A percentile compares a stretch with the other conserved stretches of the same genome.
Evolutionary conservation across 1,140 invertebrate species (phyloP).

Genomic region (Subanguina moxae): DNA sequence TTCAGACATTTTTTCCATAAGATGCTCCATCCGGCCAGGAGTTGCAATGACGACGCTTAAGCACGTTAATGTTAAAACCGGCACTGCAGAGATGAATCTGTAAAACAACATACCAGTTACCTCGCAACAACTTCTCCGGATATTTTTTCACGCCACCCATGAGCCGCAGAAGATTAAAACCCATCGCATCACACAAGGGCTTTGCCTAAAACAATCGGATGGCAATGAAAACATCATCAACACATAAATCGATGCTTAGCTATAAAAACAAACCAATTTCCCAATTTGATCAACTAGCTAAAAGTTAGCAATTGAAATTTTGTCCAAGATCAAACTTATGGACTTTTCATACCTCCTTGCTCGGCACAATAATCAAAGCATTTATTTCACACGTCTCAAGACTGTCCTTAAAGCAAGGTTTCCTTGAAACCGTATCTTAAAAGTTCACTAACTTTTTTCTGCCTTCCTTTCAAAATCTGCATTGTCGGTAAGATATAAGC

Average conservation of each 20-base stretch:
- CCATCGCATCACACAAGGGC: conserved; percentile 35
- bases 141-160: conserved; percentile 36
- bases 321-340: no score
- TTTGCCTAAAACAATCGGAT: conserved; percentile 23
- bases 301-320: neutral
- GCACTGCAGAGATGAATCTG: neutral
- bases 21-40: conserved; percentile 49
- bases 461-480: conserved; percentile 47
- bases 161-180: conserved; percentile 29
- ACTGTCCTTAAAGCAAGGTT: neutral
- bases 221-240: no score
- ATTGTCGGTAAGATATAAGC: conserved; percentile 49
- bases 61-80: no score
- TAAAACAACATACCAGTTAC: conserved; percentile 28
- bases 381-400: conserved; percentile 27
- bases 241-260: no score
- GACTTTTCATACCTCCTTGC: conserved; percentile 15
- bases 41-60: conserved; percentile 53
- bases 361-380: conserved; percentile 36
- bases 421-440: neutral
- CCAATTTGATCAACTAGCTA: neutral
- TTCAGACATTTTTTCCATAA: conserved; percentile 37
- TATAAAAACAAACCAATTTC: no score
- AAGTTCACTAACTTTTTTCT: conserved; percentile 1
- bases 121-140: conserved; percentile 25